phyloP scores from a whole-genome alignment of 2,113 vertebrate species.

The Gnathonemus echidnorhynchus region DNA sequence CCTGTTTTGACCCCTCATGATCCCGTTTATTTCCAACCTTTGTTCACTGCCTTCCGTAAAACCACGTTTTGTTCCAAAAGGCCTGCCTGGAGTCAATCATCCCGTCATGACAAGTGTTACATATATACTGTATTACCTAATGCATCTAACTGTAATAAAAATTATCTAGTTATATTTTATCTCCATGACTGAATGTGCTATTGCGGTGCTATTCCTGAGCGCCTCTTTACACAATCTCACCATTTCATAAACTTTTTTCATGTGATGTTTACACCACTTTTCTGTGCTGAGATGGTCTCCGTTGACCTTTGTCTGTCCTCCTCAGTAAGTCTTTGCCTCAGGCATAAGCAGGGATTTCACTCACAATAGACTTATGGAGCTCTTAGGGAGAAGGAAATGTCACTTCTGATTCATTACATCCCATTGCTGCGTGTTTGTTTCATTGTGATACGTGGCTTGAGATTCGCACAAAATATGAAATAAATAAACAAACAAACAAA shows the following conservation, averaged over 20 bases:
- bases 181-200: not conserved
- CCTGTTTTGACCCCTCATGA: not conserved
- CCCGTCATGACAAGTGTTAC: not conserved
- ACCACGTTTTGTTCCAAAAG: not conserved
- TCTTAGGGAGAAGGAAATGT: not conserved
- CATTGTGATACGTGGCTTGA: not conserved
- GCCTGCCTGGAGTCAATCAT: not conserved
- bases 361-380: not conserved
- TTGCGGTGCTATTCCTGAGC: not conserved
- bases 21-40: not conserved
- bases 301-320: not conserved
- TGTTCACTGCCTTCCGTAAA: not conserved
- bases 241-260: not conserved
- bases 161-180: not conserved
- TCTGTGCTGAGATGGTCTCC: not conserved
- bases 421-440: not conserved
- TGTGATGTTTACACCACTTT: not conserved
- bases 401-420: not conserved
- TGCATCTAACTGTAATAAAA: not conserved
- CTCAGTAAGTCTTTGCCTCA: not conserved
- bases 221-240: not conserved
- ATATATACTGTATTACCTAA: not conserved
- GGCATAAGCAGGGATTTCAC: not conserved
- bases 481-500: not conserved
- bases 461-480: not conserved